phyloP scores from a whole-genome alignment of 2,888 invertebrate species.

The Anthrax anthrax region DNA sequence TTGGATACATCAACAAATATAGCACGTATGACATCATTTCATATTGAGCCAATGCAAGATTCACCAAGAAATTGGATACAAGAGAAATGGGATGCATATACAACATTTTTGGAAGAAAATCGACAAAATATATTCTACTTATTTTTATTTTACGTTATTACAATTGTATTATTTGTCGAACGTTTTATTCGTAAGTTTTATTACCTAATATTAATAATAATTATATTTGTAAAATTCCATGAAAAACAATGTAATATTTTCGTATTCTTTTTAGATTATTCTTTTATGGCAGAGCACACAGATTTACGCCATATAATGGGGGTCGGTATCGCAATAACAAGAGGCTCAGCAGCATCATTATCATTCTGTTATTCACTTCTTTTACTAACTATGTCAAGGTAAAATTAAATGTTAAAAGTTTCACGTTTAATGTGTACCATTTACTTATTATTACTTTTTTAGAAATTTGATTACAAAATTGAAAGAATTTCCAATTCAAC shows the following conservation, averaged over 20 bases:
- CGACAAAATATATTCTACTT: constrained; percentile 91
- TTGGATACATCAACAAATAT: constrained; percentile 89
- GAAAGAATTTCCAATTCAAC: constrained; percentile 86
- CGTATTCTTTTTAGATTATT: constrained; percentile 61
- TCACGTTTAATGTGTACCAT: constrained; percentile 53
- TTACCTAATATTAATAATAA: not conserved
- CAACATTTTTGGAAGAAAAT: constrained; percentile 89
- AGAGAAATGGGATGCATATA: constrained; percentile 71
- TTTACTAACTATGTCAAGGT: constrained; percentile 76
- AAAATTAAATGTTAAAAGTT: not conserved
- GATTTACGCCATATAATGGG: constrained; percentile 95
- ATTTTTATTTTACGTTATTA: constrained; percentile 88
- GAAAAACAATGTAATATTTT: too few species aligned
- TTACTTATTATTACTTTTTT: constrained; percentile 53
- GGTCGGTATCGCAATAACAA: constrained; percentile 86
- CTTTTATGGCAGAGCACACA: constrained; percentile 91
- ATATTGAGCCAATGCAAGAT: constrained; percentile 69
- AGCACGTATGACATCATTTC: constrained; percentile 88
- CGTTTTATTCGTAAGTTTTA: constrained; percentile 69
- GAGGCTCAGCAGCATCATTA: constrained; percentile 85
- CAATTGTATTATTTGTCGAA: constrained; percentile 85
- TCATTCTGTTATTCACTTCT: constrained; percentile 90
- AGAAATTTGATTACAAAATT: constrained; percentile 80
- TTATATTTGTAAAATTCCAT: not conserved
- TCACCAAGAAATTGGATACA: constrained; percentile 53